Base-by-base conservation (phyloP, 2,888 invertebrate genomes). In the Muscina levida region DNA sequence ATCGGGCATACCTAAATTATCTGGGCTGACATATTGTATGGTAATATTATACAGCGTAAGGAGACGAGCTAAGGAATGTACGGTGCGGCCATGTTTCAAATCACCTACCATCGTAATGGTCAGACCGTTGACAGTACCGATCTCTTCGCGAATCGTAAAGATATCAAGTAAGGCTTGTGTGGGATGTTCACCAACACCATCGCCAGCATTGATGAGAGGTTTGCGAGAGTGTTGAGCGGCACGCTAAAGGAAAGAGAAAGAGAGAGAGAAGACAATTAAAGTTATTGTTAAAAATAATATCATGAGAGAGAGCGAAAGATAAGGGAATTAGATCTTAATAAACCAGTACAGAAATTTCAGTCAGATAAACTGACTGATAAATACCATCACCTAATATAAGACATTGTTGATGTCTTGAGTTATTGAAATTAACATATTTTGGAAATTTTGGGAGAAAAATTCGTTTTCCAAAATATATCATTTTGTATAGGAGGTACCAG, bases 41-140 rank as follows among this genome's bases (percentile, higher is more conserved):
- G 96, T 96, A 0, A 99, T 97, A 88, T 97, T 96, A 91, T 99
- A 99, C 42, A 97, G 91, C 0, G 98, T 98, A 72, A 99, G 92
- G 10, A 99, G 93, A 82, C 97, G 94, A 4, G 98, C 98, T 76
- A 99, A 91, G 0, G 99, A 99, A 91, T 99, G 99, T 0, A 99
- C 99, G 1, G 99, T 99, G 44, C 99, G 93, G 0, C 99, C 99
- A 90, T 99, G 96, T 90, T 97, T 98, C 84, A 99, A 92, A 91
- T 99, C 99, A 4, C 99, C 99, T 19, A 99, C 98, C 95, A 99
- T 95, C 0, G 99, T 99, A 70, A 99, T 97, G 0, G 97, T 98
- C 10, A 99, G 92, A 0, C 97, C 97, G 88, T 99, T 99, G 0
- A 99, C 98, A 0, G 99, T 99, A 84, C 99, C 99, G 81, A 99